Conservation (phyloP, 2,113 vertebrate species). For the Nanorana parkeri region DNA sequence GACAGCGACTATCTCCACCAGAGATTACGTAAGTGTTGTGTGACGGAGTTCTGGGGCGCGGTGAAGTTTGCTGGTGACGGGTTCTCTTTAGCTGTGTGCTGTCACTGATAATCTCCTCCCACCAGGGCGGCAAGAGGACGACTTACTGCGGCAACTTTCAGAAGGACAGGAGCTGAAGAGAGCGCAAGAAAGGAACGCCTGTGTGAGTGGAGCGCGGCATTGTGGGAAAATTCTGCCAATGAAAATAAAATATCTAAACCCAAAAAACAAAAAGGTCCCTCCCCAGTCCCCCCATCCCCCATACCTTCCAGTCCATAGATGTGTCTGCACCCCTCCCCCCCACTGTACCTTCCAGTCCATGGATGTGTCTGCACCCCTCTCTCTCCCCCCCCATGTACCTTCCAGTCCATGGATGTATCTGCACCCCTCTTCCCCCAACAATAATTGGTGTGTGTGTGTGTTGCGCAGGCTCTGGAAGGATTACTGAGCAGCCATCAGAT, state of each 20-base stretch:
- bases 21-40: constrained; percentile 72
- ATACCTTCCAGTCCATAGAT: neutral
- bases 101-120: neutral
- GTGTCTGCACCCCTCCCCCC: too few species aligned
- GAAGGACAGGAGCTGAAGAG: constrained; percentile 73
- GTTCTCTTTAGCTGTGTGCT: neutral
- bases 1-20: constrained; percentile 79
- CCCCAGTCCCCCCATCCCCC: neutral
- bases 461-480: constrained; percentile 72
- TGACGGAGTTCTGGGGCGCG: neutral
- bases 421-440: too few species aligned
- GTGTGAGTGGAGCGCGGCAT: constrained; percentile 62
- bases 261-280: neutral
- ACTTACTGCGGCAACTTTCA: constrained; percentile 71
- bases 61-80: neutral
- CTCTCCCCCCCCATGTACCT: too few species aligned
- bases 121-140: constrained; percentile 74
- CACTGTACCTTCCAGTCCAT: too few species aligned
- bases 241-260: too few species aligned
- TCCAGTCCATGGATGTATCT: too few species aligned
- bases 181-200: constrained; percentile 70
- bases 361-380: too few species aligned
- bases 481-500: constrained; percentile 72
- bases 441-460: neutral
- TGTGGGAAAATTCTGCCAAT: too few species aligned